Percentiles rank a stretch among this genome's conserved stretches.
phyloP scores from a whole-genome alignment of 2,888 invertebrate genomes.

The Latrodectus elegans region DNA sequence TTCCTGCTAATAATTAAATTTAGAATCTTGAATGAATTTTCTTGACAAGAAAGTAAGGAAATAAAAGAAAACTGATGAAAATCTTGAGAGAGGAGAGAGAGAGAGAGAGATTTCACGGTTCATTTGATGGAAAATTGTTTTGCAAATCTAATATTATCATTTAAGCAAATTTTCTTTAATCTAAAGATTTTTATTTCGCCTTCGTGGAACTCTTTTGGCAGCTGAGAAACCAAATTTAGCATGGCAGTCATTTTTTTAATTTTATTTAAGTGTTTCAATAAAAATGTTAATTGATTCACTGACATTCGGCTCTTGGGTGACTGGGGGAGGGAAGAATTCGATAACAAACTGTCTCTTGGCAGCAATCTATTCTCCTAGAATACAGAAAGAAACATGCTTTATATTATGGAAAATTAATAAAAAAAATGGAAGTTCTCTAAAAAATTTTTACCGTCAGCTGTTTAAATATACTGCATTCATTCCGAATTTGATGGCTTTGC shows the following conservation, averaged over 20 bases:
- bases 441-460: background rate
- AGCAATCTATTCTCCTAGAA: background rate
- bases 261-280: background rate
- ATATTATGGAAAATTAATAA: background rate
- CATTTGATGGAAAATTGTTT: conserved; percentile 43
- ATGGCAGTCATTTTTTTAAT: background rate
- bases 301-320: background rate
- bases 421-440: background rate
- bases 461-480: background rate
- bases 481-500: no score
- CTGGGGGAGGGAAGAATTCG: background rate
- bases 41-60: no score
- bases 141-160: conserved; percentile 52
- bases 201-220: conserved; percentile 15
- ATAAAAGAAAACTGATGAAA: background rate
- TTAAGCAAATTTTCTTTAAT: conserved; percentile 30
- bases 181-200: background rate
- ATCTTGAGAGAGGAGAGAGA: no score
- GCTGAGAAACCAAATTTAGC: conserved; percentile 12
- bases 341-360: background rate
- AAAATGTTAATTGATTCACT: conserved; percentile 1
- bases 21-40: no score
- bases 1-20: no score
- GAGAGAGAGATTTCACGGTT: conserved; percentile 30
- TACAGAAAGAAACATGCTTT: background rate